phyloP scores from a whole-genome alignment of 2,888 invertebrate species.

The Poecilobothrus nobilitatus region DNA sequence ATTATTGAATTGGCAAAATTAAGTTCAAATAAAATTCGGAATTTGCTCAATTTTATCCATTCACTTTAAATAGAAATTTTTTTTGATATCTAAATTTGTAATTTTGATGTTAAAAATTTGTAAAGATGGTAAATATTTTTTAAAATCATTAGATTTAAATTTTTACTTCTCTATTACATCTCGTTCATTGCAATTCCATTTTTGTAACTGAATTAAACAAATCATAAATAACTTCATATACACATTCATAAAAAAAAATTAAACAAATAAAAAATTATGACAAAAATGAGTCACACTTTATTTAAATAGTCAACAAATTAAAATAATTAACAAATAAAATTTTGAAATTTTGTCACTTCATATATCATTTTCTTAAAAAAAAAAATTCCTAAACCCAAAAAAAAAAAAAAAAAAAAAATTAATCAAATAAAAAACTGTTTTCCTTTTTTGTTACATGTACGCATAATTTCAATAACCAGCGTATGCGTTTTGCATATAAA shows the following conservation, averaged over 20 bases:
- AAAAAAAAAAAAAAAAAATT: neutral
- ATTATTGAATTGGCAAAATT: no score
- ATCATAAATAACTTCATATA: neutral
- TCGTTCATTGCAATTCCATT: no score
- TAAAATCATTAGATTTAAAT: no score
- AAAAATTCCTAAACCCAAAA: neutral
- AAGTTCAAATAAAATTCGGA: no score
- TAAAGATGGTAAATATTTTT: no score
- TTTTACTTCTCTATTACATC: no score
- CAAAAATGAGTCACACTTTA: conserved; percentile 11
- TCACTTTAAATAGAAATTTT: no score
- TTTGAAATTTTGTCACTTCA: conserved; percentile 2
- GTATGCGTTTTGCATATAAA: neutral
- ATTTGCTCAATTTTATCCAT: no score
- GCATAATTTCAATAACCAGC: neutral
- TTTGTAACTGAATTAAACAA: no score
- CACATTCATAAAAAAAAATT: neutral
- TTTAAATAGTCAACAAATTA: conserved; percentile 11
- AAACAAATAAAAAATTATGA: conserved; percentile 1
- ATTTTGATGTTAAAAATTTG: no score
- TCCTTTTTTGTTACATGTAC: neutral
- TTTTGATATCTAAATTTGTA: no score
- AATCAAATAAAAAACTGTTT: neutral
- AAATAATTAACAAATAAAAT: conserved; percentile 11
- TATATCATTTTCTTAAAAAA: conserved; percentile 2